Conservation (phyloP, 2,888 invertebrate genomes). For the Cephus rjabovi region DNA sequence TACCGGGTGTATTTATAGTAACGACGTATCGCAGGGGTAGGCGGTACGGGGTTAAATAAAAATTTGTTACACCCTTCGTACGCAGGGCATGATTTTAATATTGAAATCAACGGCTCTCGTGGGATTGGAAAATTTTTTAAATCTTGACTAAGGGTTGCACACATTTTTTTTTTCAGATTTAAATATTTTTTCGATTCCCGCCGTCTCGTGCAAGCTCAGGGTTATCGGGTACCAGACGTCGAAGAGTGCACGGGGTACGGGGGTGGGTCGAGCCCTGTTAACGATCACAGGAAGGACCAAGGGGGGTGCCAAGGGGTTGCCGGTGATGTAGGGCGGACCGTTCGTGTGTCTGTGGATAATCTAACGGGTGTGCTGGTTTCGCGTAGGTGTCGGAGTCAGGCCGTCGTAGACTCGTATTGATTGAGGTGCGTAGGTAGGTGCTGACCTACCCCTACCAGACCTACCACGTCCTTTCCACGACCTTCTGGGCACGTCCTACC, state of each 20-base stretch:
- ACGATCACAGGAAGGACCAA: no score
- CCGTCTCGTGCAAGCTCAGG: neutral
- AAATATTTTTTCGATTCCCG: neutral
- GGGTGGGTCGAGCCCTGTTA: no score
- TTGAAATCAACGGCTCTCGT: neutral
- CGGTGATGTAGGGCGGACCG: neutral
- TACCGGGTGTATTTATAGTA: neutral
- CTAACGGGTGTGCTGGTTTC: neutral
- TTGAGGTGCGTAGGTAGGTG: slow-evolving; percentile 51
- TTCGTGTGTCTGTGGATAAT: neutral
- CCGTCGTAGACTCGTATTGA: slow-evolving; percentile 19
- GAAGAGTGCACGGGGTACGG: neutral
- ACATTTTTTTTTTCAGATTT: neutral
- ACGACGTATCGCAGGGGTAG: neutral
- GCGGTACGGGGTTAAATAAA: neutral
- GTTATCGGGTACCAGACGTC: neutral
- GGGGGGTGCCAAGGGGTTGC: neutral
- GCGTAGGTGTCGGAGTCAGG: neutral
- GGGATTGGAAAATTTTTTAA: no score
- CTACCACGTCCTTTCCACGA: slow-evolving; percentile 50
- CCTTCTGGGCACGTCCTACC: slow-evolving; percentile 59
- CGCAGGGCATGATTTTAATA: neutral
- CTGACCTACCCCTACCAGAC: slow-evolving; percentile 60
- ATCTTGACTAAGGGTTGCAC: no score
- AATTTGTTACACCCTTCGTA: neutral